Evolutionary conservation across 2,113 vertebrate species (phyloP), one percentile per base, ranked within the genome.

Genomic region (Psittacara wagleri): DNA sequence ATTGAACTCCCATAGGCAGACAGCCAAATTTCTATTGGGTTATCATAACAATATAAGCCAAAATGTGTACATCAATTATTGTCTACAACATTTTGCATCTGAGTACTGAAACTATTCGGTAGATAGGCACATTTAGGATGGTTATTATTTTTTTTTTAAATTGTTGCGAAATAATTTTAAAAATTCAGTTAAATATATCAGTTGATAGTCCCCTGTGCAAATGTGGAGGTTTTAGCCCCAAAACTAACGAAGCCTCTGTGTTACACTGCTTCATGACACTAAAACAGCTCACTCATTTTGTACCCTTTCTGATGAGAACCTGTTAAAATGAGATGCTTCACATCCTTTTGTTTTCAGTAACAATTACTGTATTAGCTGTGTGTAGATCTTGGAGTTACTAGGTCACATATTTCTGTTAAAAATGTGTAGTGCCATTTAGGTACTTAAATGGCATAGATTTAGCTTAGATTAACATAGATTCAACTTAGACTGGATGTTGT

Each of bases 11-110:
- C 48, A 57, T 87, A 82, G 94, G 92, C 93, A 92, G 77, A 51
- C 83, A 91, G 92, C 92, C 96, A 95, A 87, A 95, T 95, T 97
- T 95, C 94, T 91, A 78, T 94, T 97, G 94, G 78, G 62, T 25
- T 95, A 85, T 85, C 93, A 94, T 96, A 95, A 95, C 52, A 29
- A 37, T 86, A 84, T 89, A 87, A 92, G 89, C 89, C 67, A 90
- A 91, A 96, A 77, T 91, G 74, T 59, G 64, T 94, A 72, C 62
- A 76, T 95, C 22, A 77, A 85, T 95, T 97, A 87, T 73, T 84
- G 74, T 73, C 81, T 76, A 73, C 81, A 89, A n/a, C 59, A 83
- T 92, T 95, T 96, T 95, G 48, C 91, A 85, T 94, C 62, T 25
- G 43, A 92, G 33, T 51, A 86, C 74, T 79, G 81, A 75, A 95